Evolutionary conservation across 2,888 invertebrate species (phyloP).

Genomic region (Lordiphosa andalusiaca): DNA sequence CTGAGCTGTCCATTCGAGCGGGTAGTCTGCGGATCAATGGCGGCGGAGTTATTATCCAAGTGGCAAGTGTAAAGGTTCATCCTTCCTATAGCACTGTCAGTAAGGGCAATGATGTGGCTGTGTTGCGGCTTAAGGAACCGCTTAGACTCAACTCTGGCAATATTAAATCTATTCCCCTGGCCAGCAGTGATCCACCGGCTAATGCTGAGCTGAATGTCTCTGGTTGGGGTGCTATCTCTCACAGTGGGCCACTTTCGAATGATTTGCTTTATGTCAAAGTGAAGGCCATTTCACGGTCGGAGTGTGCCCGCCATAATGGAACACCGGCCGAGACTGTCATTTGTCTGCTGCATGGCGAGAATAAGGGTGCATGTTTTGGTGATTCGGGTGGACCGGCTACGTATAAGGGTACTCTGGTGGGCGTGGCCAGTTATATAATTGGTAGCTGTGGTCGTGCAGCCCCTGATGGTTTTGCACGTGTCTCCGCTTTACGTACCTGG

Average conservation of each 20-base stretch:
- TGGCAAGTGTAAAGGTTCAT: constrained; percentile 57
- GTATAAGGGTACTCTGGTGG: constrained; percentile 62
- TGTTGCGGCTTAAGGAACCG: constrained; percentile 55
- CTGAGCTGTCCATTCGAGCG: constrained; percentile 56
- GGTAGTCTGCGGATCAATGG: constrained; percentile 55
- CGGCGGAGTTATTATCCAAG: constrained; percentile 51
- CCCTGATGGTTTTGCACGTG: constrained; percentile 77
- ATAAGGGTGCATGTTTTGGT: constrained; percentile 75
- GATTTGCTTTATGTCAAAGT: constrained; percentile 64
- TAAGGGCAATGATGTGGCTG: constrained; percentile 67
- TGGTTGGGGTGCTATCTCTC: constrained; percentile 74
- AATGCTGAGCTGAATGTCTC: constrained; percentile 58
- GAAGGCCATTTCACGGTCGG: constrained; percentile 41
- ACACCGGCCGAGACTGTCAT: constrained; percentile 55
- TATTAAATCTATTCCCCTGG: constrained; percentile 61
- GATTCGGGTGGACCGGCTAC: constrained; percentile 79
- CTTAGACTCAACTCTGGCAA: constrained; percentile 36
- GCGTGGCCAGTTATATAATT: constrained; percentile 74
- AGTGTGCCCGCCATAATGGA: constrained; percentile 50
- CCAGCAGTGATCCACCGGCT: constrained; percentile 46
- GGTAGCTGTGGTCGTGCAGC: constrained; percentile 63
- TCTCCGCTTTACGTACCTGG: constrained; percentile 55
- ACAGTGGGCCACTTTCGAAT: constrained; percentile 59
- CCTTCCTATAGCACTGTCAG: constrained; percentile 44
- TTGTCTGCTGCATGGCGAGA: constrained; percentile 64